phyloP scores from a whole-genome alignment of 1,140 invertebrate species.

The Radopholus similis region DNA sequence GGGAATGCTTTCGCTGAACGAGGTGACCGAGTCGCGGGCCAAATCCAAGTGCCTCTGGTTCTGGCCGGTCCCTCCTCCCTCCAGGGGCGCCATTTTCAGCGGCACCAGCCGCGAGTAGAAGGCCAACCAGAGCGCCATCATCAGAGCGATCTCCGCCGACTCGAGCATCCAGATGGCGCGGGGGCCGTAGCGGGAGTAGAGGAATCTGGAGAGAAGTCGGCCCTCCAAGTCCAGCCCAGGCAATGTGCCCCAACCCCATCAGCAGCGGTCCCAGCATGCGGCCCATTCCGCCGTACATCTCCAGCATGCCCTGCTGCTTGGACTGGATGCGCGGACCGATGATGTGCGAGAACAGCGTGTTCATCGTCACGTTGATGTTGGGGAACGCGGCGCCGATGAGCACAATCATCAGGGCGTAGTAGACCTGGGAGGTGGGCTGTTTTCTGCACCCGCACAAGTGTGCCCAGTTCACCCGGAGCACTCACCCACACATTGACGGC shows the following conservation, averaged over 20 bases:
- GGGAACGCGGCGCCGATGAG: constrained; percentile 32
- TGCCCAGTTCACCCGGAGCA: neutral
- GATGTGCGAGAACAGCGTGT: constrained; percentile 43
- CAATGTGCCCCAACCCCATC: constrained; percentile 30
- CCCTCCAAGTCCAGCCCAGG: neutral
- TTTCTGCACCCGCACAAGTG: constrained; percentile 16
- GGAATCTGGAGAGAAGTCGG: constrained; percentile 15
- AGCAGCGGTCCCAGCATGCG: constrained; percentile 28
- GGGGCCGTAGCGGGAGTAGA: constrained; percentile 20
- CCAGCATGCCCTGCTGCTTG: constrained; percentile 39
- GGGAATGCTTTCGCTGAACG: neutral
- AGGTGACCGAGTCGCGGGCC: too few species aligned
- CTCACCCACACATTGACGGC: constrained; percentile 36
- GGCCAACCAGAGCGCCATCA: constrained; percentile 21
- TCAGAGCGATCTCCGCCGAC: constrained; percentile 17
- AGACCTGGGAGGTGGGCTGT: neutral
- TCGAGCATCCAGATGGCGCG: constrained; percentile 30
- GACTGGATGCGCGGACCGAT: constrained; percentile 41
- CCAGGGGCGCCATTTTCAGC: constrained; percentile 12
- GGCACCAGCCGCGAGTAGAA: constrained; percentile 27
- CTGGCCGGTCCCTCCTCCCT: neutral
- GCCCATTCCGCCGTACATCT: constrained; percentile 30
- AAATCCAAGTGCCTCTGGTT: neutral
- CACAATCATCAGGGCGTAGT: neutral
- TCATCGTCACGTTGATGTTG: constrained; percentile 41